These are phyloP conservation scores for Virgularia gustaviana DNA, from an alignment of 92 coral and sea anemone species.

Conservation along the genomic window DNA sequence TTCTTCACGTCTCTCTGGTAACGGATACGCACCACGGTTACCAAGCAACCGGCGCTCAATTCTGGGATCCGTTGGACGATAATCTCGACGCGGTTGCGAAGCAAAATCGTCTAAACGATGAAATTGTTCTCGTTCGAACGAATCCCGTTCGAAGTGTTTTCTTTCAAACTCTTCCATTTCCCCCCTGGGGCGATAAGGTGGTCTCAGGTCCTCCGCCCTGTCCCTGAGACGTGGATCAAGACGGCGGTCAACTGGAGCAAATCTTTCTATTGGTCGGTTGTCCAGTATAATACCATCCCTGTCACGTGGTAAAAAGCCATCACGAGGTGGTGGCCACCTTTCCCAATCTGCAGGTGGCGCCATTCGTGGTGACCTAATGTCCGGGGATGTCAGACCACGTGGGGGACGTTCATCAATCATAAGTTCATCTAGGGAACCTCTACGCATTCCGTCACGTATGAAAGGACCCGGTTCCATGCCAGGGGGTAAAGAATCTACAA, in stretches of 20 bases:
- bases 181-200: too few species aligned
- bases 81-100: not conserved
- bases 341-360: not conserved
- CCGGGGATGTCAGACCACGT: conserved; percentile 17
- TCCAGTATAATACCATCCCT: not conserved
- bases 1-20: not conserved
- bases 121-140: conserved; percentile 11
- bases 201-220: conserved; percentile 12
- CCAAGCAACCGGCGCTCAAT: not conserved
- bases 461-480: not conserved
- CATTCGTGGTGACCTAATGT: conserved; percentile 7
- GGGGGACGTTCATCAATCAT: conserved; percentile 1
- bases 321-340: not conserved
- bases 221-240: not conserved
- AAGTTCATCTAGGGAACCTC: conserved; percentile 8
- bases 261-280: not conserved
- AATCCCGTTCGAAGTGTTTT: not conserved
- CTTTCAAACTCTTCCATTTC: not conserved
- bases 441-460: conserved; percentile 12
- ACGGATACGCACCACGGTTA: not conserved
- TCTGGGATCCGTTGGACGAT: not conserved
- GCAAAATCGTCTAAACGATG: conserved; percentile 3
- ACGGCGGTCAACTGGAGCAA: conserved; percentile 3
- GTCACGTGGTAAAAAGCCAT: not conserved
- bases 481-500: not conserved